These are phyloP conservation scores for Tympanuchus pallidicinctus DNA, from an alignment of 2,113 vertebrate genomes.

Conservation along the genomic window DNA sequence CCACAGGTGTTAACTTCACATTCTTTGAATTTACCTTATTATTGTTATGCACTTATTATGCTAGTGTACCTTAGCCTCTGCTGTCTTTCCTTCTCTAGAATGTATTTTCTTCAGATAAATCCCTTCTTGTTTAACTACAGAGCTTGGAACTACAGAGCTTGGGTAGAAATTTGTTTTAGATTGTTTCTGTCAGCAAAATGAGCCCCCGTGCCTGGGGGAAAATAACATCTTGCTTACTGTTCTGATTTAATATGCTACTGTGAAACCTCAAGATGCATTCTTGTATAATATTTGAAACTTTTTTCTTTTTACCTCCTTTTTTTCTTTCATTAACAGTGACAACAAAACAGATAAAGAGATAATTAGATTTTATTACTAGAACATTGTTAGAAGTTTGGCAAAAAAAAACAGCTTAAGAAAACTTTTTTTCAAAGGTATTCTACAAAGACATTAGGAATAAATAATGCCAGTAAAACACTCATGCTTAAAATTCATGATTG, in stretches of 20 bases:
- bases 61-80: conserved; percentile 1
- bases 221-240: conserved; percentile 60
- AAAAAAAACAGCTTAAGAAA: not conserved
- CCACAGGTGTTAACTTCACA: conserved; percentile 54
- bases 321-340: conserved; percentile 12
- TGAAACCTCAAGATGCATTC: conserved; percentile 50
- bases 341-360: not conserved
- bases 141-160: conserved; percentile 65
- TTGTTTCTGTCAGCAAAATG: conserved; percentile 68
- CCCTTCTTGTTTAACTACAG: conserved; percentile 69
- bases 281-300: conserved; percentile 59
- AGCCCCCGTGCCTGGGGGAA: conserved; percentile 53
- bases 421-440: not conserved
- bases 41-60: conserved; percentile 11
- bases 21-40: conserved; percentile 51
- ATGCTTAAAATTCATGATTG: not conserved
- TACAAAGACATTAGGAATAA: not conserved
- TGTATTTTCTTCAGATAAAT: conserved; percentile 53
- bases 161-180: conserved; percentile 63
- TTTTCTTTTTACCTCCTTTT: not conserved
- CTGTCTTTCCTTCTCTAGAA: conserved; percentile 11
- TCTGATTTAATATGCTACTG: conserved; percentile 60
- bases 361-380: conserved; percentile 17
- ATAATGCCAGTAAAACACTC: not conserved
- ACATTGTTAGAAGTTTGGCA: not conserved